Base-by-base conservation (phyloP, 2,888 invertebrate genomes). In the Dicycla oo region DNA sequence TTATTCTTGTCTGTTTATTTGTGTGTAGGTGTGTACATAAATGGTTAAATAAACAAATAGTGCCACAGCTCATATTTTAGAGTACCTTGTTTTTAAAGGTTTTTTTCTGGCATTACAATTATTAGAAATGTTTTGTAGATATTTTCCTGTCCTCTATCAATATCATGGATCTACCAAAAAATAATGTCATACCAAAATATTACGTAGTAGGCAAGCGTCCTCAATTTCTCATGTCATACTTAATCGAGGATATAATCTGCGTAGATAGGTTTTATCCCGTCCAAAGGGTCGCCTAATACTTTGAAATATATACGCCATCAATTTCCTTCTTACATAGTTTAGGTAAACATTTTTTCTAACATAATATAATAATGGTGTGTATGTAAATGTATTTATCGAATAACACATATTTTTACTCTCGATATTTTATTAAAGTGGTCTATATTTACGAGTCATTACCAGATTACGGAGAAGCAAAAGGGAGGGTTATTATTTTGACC, bases 261-360 rank as follows among this genome's bases (percentile, higher is more conserved):
- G 56, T 54, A 67, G 45, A 56, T 71, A 51, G 56, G 40, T 57
- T 57, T 38, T 49, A 68, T 51, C 69, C 56, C 56, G 18, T 51
- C 57, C 57, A 18, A 34, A 78, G 69, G 68, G 78, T 66, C 74
- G 34, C 7, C 34, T 74, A 78, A 78, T 71, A 30, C 60, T 76
- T 68, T 75, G 54, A 83, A 64, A 69, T 74, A 79, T 73, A 79
- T 79, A 38, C 26, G 26, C 57, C 53, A 69, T 78, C 68, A 81
- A 75, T 65, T 65, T 51, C 38, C 49, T 49, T 79, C 63, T 72
- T 38, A 38, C n/a, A 61, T 40, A 43, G 40, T 43, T 61, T 45
- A 10, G 1, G 43, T 43, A n/a, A 47, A 26, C 38, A 65, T 38
- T 15, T 77, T 56, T 53, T 58, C 4, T 38, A 18, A 43, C 4